Base-by-base conservation (phyloP, 2,113 vertebrate genomes). In the Archocentrus centrarchus region DNA sequence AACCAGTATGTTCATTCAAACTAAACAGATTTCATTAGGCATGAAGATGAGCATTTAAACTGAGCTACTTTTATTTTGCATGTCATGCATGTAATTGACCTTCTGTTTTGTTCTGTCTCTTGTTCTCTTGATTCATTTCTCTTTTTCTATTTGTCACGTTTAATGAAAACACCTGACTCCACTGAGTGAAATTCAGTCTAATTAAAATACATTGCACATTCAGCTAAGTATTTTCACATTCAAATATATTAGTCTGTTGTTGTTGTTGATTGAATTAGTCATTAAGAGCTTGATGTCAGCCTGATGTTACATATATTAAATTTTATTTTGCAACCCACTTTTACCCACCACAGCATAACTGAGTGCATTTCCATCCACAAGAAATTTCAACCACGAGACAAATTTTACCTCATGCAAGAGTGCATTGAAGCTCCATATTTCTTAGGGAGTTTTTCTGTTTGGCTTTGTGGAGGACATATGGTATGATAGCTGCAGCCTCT, bases 81-180 rank as follows among this genome's bases (percentile, higher is more conserved):
- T 53, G 78, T 60, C 85, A 89, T 86, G 84, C 86, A 84, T 88
- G 85, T 91, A 85, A 91, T 90, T 90, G 88, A 88, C 80, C 50
- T 76, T 75, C 47, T 61, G 15, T 66, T 39, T 53, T 59, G 76
- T 53, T 73, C 47, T n/a, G 6, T 32, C 44, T 60, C 41, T 30
- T 11, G 9, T 58, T 7, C 63, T 41, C 11, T 37, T 59, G 13
- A 5, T 63, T 77, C 3, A 39, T 32, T 63, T 81, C 24, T 77
- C 47, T 39, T n/a, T 77, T 76, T 61, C n/a, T 59, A 1, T 63
- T 86, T 76, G 68, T 73, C 47, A 53, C 2, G 1, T 73, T 32
- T 73, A 73, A 22, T 2, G 17, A 73, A 73, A 53, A 73, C 11
- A 60, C 50, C 32, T 75, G 6, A 86, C 53, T 64, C 14, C 13